Conservation (phyloP, 2,797 vertebrate genomes). For the Erithacus rubecula region DNA sequence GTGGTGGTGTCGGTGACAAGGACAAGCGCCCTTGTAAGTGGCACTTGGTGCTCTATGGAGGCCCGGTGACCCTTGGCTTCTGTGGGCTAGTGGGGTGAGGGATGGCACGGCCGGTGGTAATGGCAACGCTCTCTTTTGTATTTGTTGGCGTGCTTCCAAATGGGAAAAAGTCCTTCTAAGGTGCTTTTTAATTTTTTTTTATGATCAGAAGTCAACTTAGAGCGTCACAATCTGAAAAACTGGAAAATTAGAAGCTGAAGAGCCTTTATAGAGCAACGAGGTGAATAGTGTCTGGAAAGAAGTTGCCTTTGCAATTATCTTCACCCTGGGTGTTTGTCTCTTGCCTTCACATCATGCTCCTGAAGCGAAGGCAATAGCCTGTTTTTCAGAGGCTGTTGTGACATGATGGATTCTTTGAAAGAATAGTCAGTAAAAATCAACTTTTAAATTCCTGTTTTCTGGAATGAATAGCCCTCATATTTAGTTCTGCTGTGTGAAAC, state of each 20-base stretch:
- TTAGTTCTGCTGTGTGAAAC: not conserved
- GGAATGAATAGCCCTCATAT: not conserved
- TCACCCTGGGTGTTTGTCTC: not conserved
- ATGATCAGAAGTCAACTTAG: not conserved
- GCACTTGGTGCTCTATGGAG: not conserved
- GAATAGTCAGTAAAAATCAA: not conserved
- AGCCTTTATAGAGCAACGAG: not conserved
- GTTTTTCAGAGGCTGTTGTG: not conserved
- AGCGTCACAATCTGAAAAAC: not conserved
- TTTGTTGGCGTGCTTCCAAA: not conserved
- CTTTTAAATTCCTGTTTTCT: not conserved
- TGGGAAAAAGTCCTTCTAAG: not conserved
- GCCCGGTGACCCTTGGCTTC: not conserved
- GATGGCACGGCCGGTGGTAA: not conserved
- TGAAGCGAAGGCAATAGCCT: not conserved
- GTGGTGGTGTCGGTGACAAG: not conserved
- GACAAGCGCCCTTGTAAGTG: not conserved
- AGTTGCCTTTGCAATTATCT: not conserved
- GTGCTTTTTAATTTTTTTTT: not conserved
- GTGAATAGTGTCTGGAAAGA: not conserved
- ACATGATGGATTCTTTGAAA: not conserved
- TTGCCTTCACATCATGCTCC: accelerated
- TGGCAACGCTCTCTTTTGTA: accelerated
- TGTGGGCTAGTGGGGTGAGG: not conserved
- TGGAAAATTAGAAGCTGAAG: not conserved